Percentiles rank a stretch among this genome's conserved stretches.
These are phyloP conservation scores for Apis mellifera DNA, from an alignment of 1,140 invertebrate species.

Conservation along the genomic window Amel_HAv3.1 CM009938.2:7176001-7176500, in stretches of 20 bases:
- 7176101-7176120: neutral
- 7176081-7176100: neutral
- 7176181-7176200: constrained; percentile 42
- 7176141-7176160: neutral
- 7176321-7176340: constrained; percentile 56
- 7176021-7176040: neutral
- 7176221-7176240: constrained; percentile 63
- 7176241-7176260: constrained; percentile 65
- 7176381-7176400: neutral
- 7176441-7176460: constrained; percentile 63
- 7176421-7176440: constrained; percentile 29
- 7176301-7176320: constrained; percentile 59
- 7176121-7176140: neutral
- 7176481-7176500: constrained; percentile 72
- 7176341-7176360: neutral
- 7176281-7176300: constrained; percentile 58
- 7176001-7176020: neutral
- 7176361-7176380: neutral
- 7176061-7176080: neutral
- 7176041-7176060: neutral
- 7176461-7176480: constrained; percentile 57
- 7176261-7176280: constrained; percentile 58
- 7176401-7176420: neutral
- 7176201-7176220: constrained; percentile 64
- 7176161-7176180: constrained; percentile 48